Base-by-base conservation (phyloP, 2,888 invertebrate species). In the Thymelicus lineola region DNA sequence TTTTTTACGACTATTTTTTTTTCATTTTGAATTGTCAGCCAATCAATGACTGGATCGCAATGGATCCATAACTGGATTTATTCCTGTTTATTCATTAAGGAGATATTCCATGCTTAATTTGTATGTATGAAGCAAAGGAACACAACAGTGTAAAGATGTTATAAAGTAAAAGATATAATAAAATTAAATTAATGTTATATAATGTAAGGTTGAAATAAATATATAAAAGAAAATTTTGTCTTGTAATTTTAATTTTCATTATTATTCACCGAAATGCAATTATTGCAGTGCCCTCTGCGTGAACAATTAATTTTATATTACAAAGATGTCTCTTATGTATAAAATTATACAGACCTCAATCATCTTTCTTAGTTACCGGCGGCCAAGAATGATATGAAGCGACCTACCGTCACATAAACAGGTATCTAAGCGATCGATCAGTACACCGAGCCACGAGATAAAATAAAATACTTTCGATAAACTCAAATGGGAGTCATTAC, bases 401-500 rank as follows among this genome's bases (percentile, higher is more conserved):
- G 78, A 79, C 78, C 77, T 77, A 77, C 73, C 71, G 72, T 72
- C 68, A 67, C 67, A 67, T 61, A 67, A 67, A 61, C 45, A 67
- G 53, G 67, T 55, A 65, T 67, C 67, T n/a, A 67, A 60, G 59
- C 53, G 67, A 67, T 67, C 67, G 14, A 36, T 61, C 61, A 55
- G 61, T 67, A 71, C 70, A 73, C 61, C 66, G 58, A 74, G 73
- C 73, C 71, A 71, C 66, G 66, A 67, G 69, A 74, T 74, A 73
- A 76, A 76, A 77, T 71, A 75, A 75, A 76, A 76, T 75, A 77
- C 73, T 75, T 79, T 80, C 77, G 76, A 86, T 86, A 88, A 85
- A 89, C 82, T 86, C 84, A 85, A 88, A 79, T 86, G 87, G 80
- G 79, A 82, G 83, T 87, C 86, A 87, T 85, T 91, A 91, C 91